These are phyloP conservation scores for Idris sp. DNA, from an alignment of 1,140 invertebrate genomes.

Conservation along the genomic window DNA sequence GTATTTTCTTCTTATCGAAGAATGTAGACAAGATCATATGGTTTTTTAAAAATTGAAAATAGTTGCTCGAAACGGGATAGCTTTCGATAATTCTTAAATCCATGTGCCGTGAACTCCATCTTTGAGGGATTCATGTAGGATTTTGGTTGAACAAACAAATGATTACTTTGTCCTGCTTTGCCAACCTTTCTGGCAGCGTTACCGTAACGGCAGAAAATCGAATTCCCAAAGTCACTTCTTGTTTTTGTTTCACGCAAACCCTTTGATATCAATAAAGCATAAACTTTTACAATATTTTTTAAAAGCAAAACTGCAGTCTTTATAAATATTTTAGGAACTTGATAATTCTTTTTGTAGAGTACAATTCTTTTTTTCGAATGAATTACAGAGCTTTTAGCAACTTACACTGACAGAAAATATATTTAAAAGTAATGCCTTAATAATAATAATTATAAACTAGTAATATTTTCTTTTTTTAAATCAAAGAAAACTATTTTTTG, in stretches of 20 bases:
- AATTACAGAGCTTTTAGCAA: no score
- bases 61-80: constrained; percentile 41
- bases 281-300: no score
- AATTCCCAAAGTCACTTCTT: constrained; percentile 41
- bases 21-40: constrained; percentile 28
- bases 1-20: constrained; percentile 37
- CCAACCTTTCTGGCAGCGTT: no score
- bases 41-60: constrained; percentile 57
- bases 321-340: no score
- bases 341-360: no score
- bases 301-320: no score
- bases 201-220: constrained; percentile 39
- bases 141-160: constrained; percentile 61
- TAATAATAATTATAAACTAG: no score
- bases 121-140: constrained; percentile 57
- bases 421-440: no score
- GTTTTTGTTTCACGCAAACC: constrained; percentile 46
- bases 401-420: no score
- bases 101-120: constrained; percentile 54
- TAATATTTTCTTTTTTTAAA: no score
- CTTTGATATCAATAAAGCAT: constrained; percentile 27
- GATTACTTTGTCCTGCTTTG: constrained; percentile 57
- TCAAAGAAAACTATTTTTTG: no score
- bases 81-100: constrained; percentile 58
- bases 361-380: no score